phyloP scores from a whole-genome alignment of 30 jellyfish, hydroid and myxozoan species.

The Hydractinia echinata region DNA sequence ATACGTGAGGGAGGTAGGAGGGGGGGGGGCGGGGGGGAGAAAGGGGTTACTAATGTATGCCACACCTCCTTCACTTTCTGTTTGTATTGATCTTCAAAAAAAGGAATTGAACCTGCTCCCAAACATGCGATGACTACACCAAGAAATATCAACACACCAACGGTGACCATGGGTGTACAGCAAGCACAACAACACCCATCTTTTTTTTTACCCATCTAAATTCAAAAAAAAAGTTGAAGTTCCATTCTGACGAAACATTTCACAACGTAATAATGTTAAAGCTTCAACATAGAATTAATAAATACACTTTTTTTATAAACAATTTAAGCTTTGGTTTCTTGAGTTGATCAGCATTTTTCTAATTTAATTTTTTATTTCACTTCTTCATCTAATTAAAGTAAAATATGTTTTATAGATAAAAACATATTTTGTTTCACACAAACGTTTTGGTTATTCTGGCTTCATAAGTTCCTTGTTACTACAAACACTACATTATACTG shows the following conservation, averaged over 20 bases:
- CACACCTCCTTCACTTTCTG: conserved; percentile 37
- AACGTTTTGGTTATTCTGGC: no score
- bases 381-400: no score
- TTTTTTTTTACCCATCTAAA: conserved; percentile 14
- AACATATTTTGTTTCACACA: no score
- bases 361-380: no score
- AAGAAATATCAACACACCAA: conserved; percentile 28
- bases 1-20: background rate
- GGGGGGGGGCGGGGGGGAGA: background rate
- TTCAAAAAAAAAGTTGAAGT: background rate
- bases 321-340: no score
- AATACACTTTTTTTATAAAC: no score
- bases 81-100: conserved; percentile 37
- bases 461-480: no score
- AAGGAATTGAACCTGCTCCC: conserved; percentile 56
- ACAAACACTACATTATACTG: no score
- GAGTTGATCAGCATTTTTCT: no score
- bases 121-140: conserved; percentile 40
- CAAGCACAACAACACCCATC: conserved; percentile 27
- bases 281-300: no score
- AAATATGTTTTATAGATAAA: no score
- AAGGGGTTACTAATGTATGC: background rate
- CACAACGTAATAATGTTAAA: no score
- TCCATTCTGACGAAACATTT: background rate
- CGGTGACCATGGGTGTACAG: conserved; percentile 44